These are phyloP conservation scores for Thripadectes ignobilis DNA, from an alignment of 2,797 vertebrate species.

Conservation along the genomic window DNA sequence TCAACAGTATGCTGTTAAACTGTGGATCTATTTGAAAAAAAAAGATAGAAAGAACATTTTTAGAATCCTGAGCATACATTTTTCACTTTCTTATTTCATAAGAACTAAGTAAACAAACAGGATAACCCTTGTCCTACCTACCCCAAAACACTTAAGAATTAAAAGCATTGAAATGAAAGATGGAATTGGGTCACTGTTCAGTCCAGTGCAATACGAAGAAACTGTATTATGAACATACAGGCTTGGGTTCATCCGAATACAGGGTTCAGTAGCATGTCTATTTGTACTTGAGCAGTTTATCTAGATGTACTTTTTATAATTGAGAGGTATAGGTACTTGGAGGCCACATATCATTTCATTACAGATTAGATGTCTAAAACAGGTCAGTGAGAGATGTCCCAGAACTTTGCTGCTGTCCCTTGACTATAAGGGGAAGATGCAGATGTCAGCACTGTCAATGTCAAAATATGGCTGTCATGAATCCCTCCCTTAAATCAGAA, in stretches of 20 bases:
- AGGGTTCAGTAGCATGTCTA: background rate
- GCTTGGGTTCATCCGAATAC: background rate
- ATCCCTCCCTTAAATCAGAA: background rate
- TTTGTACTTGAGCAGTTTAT: background rate
- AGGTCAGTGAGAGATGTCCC: background rate
- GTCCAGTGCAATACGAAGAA: background rate
- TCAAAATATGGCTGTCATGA: background rate
- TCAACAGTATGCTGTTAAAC: background rate
- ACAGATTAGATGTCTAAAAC: background rate
- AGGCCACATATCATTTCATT: accelerated
- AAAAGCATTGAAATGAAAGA: background rate
- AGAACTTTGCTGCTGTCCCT: background rate
- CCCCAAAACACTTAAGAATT: background rate
- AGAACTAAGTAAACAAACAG: background rate
- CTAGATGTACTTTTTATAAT: background rate
- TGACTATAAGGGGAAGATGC: background rate
- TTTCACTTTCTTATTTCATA: background rate
- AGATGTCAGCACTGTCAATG: background rate
- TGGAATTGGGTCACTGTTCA: background rate
- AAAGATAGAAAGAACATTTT: background rate
- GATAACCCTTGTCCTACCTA: background rate
- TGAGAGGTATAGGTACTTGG: background rate
- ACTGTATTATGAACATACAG: background rate
- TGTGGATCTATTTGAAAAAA: background rate
- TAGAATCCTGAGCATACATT: background rate